Evolutionary conservation across 2,797 vertebrate species (phyloP), one percentile per base, ranked within the genome.

Genomic region (Parambassis ranga): DNA sequence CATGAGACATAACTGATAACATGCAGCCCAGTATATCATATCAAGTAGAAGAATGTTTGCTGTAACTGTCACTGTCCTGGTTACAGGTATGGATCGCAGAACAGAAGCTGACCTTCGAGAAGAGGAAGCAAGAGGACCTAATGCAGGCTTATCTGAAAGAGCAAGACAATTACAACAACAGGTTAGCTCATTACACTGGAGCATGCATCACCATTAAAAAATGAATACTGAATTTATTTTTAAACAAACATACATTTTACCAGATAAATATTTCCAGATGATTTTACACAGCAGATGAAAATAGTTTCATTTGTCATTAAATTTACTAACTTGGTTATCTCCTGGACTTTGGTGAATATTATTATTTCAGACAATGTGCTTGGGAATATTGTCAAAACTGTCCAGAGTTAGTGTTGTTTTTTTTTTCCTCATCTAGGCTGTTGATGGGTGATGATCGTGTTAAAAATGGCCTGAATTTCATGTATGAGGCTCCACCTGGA

Each of bases 381-480:
- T n/a, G n/a, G 61, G 36, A 27, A 48, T 39, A 20, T 18, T 30
- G 26, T 7, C 10, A 24, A 35, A 28, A 18, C 8, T 31, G 7
- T 35, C 32, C 3, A 61, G 16, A 15, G 22, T 15, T 16, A 14
- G 19, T 8, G 6, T 49, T 43, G 32, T 52, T 65, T 64, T 70
- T 49, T 43, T 32, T 52, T 65, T 64, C 70, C 24, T 57, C 27
- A 77, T 51, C 3, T 73, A 99, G 98, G 68, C 79, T 99, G 81
- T 93, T 99, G 82, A 97, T 99, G 95, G 97, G 98, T 36, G 98
- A 99, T 92, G 96, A 99, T 66, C 93, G 95, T 73, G 97, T 99
- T 56, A 99, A 99, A 89, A 98, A 98, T 90, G 98, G 98, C 44
- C 94, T 99, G 43, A 99, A 98, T 87, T 98, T 99, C 81, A 99